Base-by-base conservation (phyloP, 1,140 invertebrate genomes). In the Sycophila sp. region DNA sequence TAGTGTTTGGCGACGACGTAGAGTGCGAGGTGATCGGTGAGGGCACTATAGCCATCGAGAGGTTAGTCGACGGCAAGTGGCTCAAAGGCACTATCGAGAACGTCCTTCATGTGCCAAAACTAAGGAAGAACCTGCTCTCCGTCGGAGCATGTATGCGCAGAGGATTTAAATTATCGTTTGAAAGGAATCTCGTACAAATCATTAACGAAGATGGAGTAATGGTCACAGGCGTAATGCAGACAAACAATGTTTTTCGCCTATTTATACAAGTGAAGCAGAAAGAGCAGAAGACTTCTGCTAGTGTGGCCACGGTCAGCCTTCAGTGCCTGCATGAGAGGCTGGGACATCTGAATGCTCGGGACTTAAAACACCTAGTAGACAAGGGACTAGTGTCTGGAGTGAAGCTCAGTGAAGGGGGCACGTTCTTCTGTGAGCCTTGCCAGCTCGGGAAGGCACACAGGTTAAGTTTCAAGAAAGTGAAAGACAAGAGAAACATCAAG, bases 391-490 rank as follows among this genome's bases (percentile, higher is more conserved):
- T 47, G 15, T 24, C 17, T 1, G 65, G 65, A 2, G 6, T 60
- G 4, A 5, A 2, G 6, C 11, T 69, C 8, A 51, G 1, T 7
- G 24, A 69, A 30, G 15, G 65, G 22, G 13, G 13, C 10, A 17
- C 72, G 4, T 69, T 75, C n/a, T 65, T 75, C 34, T 83, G 81
- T 66, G 60, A 77, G 38, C 72, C 66, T 2, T 83, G 81, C 68
- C 45, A 75, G 17, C 34, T 78, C 56, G 81, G 75, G 0, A 84
- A 84, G 73, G 74, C 78, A 34, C 71, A 69, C 26, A 79, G 75
- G 68, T 26, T 71, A 59, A 71, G 78, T 42, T 84, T 81, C 26
- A 78, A 75, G 7, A 22, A 24, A 10, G 15, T 24, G 24, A 15
- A 24, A 24, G 6, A 19, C 3, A 15, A 65, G 22, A 68, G 60